phyloP scores from a whole-genome alignment of 2,888 invertebrate genomes.

The Nomada fucata region DNA sequence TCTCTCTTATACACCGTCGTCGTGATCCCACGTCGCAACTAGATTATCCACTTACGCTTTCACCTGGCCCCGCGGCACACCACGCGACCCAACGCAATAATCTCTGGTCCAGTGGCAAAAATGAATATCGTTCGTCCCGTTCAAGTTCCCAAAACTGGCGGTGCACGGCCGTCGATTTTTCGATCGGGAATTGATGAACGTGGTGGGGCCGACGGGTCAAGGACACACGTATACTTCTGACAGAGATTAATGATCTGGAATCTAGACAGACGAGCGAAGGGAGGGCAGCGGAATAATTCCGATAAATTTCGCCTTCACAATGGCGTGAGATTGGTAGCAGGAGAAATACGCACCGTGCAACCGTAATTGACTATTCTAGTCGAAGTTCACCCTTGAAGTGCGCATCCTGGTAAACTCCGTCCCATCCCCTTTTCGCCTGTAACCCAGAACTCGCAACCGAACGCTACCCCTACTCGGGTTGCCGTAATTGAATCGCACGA shows the following conservation, averaged over 20 bases:
- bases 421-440: not conserved
- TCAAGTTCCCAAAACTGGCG: not conserved
- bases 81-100: not conserved
- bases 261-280: constrained; percentile 29
- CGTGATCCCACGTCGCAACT: constrained; percentile 8
- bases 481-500: constrained; percentile 73
- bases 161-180: constrained; percentile 22
- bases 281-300: constrained; percentile 72
- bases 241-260: constrained; percentile 64
- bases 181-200: constrained; percentile 52
- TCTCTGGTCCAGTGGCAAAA: constrained; percentile 1
- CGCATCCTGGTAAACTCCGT: constrained; percentile 44
- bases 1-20: not conserved
- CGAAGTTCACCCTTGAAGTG: constrained; percentile 64
- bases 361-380: constrained; percentile 77
- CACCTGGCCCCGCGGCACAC: not conserved
- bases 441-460: not conserved
- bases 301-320: constrained; percentile 75
- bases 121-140: not conserved
- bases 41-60: constrained; percentile 15
- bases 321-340: constrained; percentile 56
- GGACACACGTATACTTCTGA: constrained; percentile 44
- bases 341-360: constrained; percentile 48
- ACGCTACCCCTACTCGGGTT: constrained; percentile 30
- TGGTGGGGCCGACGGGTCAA: constrained; percentile 39